phyloP scores from a whole-genome alignment of 2,797 vertebrate species.

The Phoxinus dragarum region DNA sequence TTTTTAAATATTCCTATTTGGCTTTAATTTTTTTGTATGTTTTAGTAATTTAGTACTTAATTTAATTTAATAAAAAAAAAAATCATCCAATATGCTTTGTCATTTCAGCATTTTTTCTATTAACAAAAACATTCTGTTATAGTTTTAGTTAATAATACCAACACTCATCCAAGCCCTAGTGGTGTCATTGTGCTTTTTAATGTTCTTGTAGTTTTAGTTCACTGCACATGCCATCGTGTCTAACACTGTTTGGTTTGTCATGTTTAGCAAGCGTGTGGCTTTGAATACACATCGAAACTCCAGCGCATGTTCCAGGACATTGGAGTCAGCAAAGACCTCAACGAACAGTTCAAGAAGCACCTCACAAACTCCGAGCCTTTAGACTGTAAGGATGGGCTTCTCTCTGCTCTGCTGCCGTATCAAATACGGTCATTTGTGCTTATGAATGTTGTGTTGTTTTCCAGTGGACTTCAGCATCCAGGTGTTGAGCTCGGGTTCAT shows the following conservation, averaged over 20 bases:
- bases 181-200: background rate
- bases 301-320: constrained; percentile 99
- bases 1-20: background rate
- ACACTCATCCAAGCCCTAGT: background rate
- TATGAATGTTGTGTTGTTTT: background rate
- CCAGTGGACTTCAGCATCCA: constrained; percentile 99
- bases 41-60: no score
- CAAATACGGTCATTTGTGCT: background rate
- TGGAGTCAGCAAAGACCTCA: constrained; percentile 98
- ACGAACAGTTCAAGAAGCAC: constrained; percentile 99
- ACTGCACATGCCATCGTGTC: background rate
- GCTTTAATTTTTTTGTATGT: background rate
- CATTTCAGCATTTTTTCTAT: background rate
- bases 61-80: no score
- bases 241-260: background rate
- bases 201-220: background rate
- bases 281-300: constrained; percentile 98
- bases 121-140: background rate
- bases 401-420: background rate
- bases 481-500: constrained; percentile 95
- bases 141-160: background rate
- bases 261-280: constrained; percentile 97
- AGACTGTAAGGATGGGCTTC: constrained; percentile 52
- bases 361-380: constrained; percentile 93
- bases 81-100: background rate